phyloP scores from a whole-genome alignment of 2,113 vertebrate genomes.

The Crotalus tigris region DNA sequence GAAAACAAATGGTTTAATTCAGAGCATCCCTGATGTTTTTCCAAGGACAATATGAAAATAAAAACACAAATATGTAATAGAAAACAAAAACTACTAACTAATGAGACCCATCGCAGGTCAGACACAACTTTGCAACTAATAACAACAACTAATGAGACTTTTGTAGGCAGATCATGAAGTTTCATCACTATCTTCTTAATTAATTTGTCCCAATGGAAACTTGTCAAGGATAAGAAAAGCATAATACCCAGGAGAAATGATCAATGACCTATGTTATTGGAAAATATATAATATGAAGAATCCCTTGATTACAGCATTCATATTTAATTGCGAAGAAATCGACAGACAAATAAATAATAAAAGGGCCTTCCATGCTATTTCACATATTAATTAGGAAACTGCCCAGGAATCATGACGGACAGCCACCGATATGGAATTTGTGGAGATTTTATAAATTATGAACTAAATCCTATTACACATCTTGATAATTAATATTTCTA shows the following conservation, averaged over 20 bases:
- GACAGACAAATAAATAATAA: slow-evolving; percentile 35
- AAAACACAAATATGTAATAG: not conserved
- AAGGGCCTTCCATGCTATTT: not conserved
- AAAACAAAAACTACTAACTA: no score
- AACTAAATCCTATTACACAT: not conserved
- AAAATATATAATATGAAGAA: slow-evolving; percentile 15
- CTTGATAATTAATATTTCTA: not conserved
- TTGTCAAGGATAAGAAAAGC: slow-evolving; percentile 26
- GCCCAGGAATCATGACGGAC: not conserved
- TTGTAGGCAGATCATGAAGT: accelerated
- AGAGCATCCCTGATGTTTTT: not conserved
- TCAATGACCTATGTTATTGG: slow-evolving; percentile 31
- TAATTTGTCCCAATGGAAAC: not conserved
- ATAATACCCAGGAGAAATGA: not conserved
- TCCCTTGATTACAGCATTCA: slow-evolving; percentile 33
- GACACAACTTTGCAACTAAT: no score
- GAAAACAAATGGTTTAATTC: not conserved
- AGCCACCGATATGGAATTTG: not conserved
- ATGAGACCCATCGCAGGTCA: not conserved
- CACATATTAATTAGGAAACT: not conserved
- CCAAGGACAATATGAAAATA: not conserved
- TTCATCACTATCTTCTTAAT: accelerated
- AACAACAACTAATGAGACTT: not conserved
- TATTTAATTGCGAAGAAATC: slow-evolving; percentile 44
- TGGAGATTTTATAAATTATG: not conserved